Conservation (phyloP, 2,888 invertebrate genomes). For the Carpatolechia fugitivella region DNA sequence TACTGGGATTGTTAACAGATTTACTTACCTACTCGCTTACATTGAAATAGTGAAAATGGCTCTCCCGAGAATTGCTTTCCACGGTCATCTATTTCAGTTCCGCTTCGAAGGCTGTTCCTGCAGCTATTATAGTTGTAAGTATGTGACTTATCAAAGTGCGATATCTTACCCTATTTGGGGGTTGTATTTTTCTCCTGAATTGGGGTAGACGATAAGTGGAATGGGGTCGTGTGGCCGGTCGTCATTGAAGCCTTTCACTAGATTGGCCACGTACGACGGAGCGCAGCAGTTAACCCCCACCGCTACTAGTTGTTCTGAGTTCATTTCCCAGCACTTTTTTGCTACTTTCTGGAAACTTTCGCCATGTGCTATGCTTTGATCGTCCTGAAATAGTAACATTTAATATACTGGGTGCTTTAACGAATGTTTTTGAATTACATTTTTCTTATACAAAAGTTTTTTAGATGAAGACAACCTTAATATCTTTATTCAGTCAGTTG, state of each 20-base stretch:
- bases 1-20: neutral
- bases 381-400: conserved; percentile 50
- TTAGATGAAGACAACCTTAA: too few relatives aligned
- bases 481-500: too few relatives aligned
- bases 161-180: conserved; percentile 81
- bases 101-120: neutral
- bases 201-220: conserved; percentile 94
- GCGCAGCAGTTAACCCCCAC: conserved; percentile 94
- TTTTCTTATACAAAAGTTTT: too few relatives aligned
- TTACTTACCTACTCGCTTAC: neutral
- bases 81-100: conserved; percentile 7
- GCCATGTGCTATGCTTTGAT: conserved; percentile 85
- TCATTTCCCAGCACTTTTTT: conserved; percentile 84
- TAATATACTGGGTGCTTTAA: neutral
- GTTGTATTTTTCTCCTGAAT: conserved; percentile 92
- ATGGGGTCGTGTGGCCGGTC: conserved; percentile 75
- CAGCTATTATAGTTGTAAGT: conserved; percentile 19
- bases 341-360: conserved; percentile 88
- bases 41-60: conserved; percentile 3
- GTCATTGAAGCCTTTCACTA: conserved; percentile 70
- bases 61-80: neutral
- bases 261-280: conserved; percentile 62
- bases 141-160: conserved; percentile 26
- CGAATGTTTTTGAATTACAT: too few relatives aligned
- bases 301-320: conserved; percentile 85